Base-by-base conservation (phyloP, 23 tunicate species). In the Halocynthia aurantium region DNA sequence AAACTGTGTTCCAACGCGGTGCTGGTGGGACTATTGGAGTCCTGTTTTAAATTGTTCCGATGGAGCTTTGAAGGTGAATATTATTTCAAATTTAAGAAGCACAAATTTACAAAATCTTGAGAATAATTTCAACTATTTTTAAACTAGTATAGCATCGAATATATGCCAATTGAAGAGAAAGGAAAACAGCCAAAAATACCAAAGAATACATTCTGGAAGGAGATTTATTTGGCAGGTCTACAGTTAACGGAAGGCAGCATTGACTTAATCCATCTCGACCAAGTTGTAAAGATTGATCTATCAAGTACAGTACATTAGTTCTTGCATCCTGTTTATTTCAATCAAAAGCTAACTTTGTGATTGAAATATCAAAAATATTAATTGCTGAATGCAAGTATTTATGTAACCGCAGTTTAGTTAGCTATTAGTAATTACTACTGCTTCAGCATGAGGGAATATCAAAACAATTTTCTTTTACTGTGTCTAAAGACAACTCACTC, bases 401-500 rank as follows among this genome's bases (percentile, higher is more conserved):
- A 31, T 31, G 44, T 31, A 31, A 31, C 44, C 44, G 44, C 44
- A 31, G 4, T 31, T 31, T 31, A 31, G 44, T 0, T 31, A 31
- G 44, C 4, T 0, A 0, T 31, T 31, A 31, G 44, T 31, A 31
- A 31, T 31, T 31, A 31, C 44, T 31, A 31, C 44, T 31, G 44
- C 44, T 31, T 31, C 4, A 31, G 44, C 44, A 31, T 31, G 44
- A 31, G 44, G 44, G 44, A 31, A 31, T 31, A 0, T 31, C 44
- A 31, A 31, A 31, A 31, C 4, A 31, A 31, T 0, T 0, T 31
- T 31, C 19, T 19, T 10, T 4, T n/a, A 11, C 12, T 51, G 55
- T 61, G 44, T 82, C 51, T 82, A 7, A 63, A 89, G 96, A 87
- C 19, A 89, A 89, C 55, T 55, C 13, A 22, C 15, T 89, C 49